phyloP scores from a whole-genome alignment of 2,888 invertebrate genomes.

The Aplocera efformata region DNA sequence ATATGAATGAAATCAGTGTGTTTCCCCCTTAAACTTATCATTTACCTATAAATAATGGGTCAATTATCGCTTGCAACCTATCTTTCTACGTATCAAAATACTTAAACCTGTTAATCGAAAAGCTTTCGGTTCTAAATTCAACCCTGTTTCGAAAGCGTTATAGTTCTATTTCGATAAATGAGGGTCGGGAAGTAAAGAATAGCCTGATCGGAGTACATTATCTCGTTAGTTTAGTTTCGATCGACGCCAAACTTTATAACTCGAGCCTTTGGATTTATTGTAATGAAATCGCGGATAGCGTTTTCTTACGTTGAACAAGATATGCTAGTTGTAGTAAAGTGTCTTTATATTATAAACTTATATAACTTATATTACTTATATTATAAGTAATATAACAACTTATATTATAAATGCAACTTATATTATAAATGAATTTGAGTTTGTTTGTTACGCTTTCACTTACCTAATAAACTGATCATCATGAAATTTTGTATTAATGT shows the following conservation, averaged over 20 bases:
- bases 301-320: conserved; percentile 47
- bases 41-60: conserved; percentile 55
- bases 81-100: conserved; percentile 56
- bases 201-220: conserved; percentile 56
- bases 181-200: conserved; percentile 48
- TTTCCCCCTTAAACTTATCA: conserved; percentile 40
- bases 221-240: conserved; percentile 61
- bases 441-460: no score
- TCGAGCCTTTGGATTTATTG: conserved; percentile 61
- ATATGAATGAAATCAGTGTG: conserved; percentile 30
- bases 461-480: no score
- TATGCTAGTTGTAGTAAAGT: no score
- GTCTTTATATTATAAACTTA: no score
- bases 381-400: no score
- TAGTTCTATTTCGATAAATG: conserved; percentile 35
- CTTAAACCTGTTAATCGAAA: conserved; percentile 35
- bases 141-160: conserved; percentile 27
- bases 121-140: conserved; percentile 23
- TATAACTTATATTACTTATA: no score
- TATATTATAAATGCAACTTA: no score
- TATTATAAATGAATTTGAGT: no score
- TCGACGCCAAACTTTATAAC: conserved; percentile 67
- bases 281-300: conserved; percentile 67
- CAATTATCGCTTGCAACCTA: conserved; percentile 57
- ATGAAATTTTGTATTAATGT: no score